These are phyloP conservation scores for Melikaiella ostensackeni DNA, from an alignment of 2,888 invertebrate species.

Conservation along the genomic window DNA sequence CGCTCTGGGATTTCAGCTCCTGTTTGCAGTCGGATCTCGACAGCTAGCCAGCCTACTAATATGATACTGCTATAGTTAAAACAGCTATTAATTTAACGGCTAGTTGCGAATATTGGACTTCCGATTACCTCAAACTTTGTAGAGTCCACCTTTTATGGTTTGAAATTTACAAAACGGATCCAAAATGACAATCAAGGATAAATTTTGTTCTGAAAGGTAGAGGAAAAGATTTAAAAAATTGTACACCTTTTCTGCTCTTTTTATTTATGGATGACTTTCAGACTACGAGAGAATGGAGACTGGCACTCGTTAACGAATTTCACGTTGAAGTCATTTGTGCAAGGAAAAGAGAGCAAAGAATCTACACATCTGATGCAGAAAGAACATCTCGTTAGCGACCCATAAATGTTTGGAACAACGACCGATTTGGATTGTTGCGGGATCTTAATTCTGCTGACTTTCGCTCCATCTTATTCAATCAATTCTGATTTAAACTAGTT, in stretches of 20 bases:
- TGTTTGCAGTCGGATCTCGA: conserved; percentile 44
- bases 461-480: neutral
- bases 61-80: neutral
- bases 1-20: conserved; percentile 44
- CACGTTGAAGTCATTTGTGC: neutral
- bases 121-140: neutral
- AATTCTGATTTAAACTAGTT: neutral
- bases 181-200: neutral
- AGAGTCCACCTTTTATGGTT: neutral
- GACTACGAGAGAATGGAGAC: neutral
- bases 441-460: neutral
- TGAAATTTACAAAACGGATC: neutral
- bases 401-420: conserved; percentile 10
- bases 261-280: neutral
- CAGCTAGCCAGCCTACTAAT: conserved; percentile 24
- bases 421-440: conserved; percentile 16
- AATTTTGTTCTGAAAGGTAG: neutral
- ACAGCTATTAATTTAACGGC: conserved; percentile 12
- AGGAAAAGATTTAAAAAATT: no score
- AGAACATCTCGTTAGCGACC: conserved; percentile 29
- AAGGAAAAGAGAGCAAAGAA: neutral
- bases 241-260: neutral
- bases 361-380: neutral
- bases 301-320: neutral
- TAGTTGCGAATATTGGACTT: conserved; percentile 14